phyloP scores from a whole-genome alignment of 2,797 vertebrate genomes.

The Percopsis omiscomaycus region DNA sequence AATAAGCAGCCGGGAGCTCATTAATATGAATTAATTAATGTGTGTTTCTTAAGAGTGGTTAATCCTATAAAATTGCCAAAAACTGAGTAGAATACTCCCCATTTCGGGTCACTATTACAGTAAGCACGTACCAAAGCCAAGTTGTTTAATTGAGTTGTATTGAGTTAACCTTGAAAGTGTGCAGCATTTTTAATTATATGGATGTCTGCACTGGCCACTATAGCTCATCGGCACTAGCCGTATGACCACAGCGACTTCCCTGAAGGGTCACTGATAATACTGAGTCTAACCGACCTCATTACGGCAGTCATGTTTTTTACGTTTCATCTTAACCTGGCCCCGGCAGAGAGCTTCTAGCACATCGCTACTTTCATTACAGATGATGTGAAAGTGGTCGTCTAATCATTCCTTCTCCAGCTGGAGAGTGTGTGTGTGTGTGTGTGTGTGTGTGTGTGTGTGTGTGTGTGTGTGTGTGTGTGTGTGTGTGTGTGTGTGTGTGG shows the following conservation, averaged over 20 bases:
- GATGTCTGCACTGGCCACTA: too few relatives aligned
- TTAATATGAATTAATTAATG: too few relatives aligned
- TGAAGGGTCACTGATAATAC: slow-evolving; percentile 58
- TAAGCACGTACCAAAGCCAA: too few relatives aligned
- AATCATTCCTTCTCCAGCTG: slow-evolving; percentile 39
- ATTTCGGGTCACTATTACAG: too few relatives aligned
- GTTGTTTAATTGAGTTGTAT: too few relatives aligned
- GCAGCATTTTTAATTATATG: too few relatives aligned
- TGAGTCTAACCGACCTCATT: slow-evolving; percentile 72
- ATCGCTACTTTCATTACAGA: slow-evolving; percentile 33
- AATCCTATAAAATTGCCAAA: too few relatives aligned
- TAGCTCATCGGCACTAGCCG: slow-evolving; percentile 38
- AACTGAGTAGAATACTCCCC: too few relatives aligned
- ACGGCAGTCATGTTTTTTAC: slow-evolving; percentile 61
- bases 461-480: slow-evolving; percentile 1
- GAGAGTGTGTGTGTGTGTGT: slow-evolving; percentile 24
- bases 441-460: slow-evolving; percentile 1
- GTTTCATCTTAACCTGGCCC: slow-evolving; percentile 38
- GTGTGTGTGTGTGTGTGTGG: slow-evolving; percentile 19
- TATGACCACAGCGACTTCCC: slow-evolving; percentile 55
- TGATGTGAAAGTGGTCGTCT: slow-evolving; percentile 47
- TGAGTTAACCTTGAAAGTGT: too few relatives aligned
- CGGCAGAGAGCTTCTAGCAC: slow-evolving; percentile 24
- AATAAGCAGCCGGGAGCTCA: too few relatives aligned
- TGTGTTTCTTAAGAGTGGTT: too few relatives aligned